phyloP scores from a whole-genome alignment of 2,113 vertebrate genomes.

The Amblyornis subalaris region DNA sequence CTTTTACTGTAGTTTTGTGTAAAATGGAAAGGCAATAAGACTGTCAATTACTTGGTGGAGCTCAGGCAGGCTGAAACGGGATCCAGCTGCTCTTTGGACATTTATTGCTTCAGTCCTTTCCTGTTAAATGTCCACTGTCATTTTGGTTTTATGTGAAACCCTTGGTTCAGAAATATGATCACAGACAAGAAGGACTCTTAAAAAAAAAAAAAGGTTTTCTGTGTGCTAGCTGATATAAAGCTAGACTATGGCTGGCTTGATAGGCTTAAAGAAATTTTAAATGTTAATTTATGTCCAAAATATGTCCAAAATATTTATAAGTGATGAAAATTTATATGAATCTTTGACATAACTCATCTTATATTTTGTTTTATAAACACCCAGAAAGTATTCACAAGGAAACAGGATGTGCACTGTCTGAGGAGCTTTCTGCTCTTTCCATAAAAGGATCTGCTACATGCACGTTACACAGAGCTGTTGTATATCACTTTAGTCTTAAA shows the following conservation, averaged over 20 bases:
- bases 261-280: not conserved
- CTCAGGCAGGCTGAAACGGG: conserved; percentile 38
- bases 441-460: conserved; percentile 46
- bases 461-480: conserved; percentile 28
- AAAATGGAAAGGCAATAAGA: conserved; percentile 49
- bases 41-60: conserved; percentile 45
- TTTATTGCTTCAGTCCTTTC: conserved; percentile 51
- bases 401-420: conserved; percentile 46
- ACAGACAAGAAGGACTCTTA: not conserved
- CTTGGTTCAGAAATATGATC: conserved; percentile 30
- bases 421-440: conserved; percentile 37
- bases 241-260: not conserved
- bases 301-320: conserved; percentile 40
- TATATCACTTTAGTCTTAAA: conserved; percentile 37
- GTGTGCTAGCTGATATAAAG: not conserved
- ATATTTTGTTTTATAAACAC: conserved; percentile 59
- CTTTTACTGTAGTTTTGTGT: conserved; percentile 20
- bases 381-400: not conserved
- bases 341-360: conserved; percentile 21
- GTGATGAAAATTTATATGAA: conserved; percentile 19
- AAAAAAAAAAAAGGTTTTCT: not conserved
- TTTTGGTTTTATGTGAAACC: conserved; percentile 53
- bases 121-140: conserved; percentile 60
- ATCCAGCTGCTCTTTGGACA: conserved; percentile 60
- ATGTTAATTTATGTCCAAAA: conserved; percentile 27